These are phyloP conservation scores for Trachelus troglodyta DNA, from an alignment of 2,888 invertebrate species.

Conservation along the genomic window DNA sequence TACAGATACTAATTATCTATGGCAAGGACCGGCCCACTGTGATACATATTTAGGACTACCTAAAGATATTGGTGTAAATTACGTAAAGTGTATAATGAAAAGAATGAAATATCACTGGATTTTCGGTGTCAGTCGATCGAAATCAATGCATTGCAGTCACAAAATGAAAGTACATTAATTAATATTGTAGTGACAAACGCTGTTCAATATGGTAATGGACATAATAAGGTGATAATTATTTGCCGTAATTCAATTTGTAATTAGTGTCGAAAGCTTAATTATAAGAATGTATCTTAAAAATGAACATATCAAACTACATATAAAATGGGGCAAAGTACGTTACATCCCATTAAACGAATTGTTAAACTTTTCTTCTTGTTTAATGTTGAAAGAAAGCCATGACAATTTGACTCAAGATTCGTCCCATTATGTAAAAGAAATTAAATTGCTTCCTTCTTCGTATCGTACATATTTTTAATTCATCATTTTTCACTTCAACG, in stretches of 20 bases:
- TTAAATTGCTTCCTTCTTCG: neutral
- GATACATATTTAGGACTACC: constrained; percentile 30
- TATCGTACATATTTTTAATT: neutral
- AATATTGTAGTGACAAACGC: neutral
- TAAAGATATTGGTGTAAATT: constrained; percentile 36
- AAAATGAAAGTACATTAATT: neutral
- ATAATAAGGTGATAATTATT: neutral
- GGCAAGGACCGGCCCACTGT: constrained; percentile 48
- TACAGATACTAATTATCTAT: constrained; percentile 29
- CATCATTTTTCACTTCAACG: neutral
- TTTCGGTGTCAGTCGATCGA: neutral
- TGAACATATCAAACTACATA: neutral
- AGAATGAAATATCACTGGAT: constrained; percentile 26
- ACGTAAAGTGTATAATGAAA: constrained; percentile 26
- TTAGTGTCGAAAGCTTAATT: neutral
- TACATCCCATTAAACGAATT: neutral
- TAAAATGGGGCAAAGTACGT: neutral
- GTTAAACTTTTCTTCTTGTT: neutral
- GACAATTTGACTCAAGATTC: neutral
- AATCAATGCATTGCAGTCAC: neutral
- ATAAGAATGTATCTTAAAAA: neutral
- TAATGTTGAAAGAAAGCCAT: neutral
- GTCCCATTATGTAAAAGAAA: neutral
- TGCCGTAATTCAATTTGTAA: neutral
- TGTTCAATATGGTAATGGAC: neutral